A percentile compares a stretch with the other conserved stretches of the same genome.
Evolutionary conservation across 2,797 vertebrate genomes (phyloP).

Genomic region (Crax fasciolata): DNA sequence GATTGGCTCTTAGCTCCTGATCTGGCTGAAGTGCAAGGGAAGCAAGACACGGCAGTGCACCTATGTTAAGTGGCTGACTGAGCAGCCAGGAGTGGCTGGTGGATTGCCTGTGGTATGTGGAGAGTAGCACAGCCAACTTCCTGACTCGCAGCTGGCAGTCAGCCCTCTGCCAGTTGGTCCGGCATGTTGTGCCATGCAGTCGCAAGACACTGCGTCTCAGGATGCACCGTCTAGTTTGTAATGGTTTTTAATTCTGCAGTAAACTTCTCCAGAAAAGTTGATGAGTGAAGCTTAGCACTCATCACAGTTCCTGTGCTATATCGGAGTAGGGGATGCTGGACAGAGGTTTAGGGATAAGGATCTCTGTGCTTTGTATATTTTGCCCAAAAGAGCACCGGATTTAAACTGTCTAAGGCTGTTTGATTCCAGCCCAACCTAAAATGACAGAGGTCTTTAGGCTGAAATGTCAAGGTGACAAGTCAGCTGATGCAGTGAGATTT

Average conservation of each 20-base stretch:
- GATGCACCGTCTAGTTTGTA: neutral
- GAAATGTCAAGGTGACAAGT: neutral
- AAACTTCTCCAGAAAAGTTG: neutral
- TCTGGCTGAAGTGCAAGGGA: neutral
- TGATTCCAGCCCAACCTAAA: neutral
- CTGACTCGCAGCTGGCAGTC: neutral
- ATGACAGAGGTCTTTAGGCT: neutral
- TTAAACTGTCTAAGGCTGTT: neutral
- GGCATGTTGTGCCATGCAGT: neutral
- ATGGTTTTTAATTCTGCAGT: neutral
- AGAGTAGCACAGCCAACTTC: neutral
- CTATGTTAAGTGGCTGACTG: neutral
- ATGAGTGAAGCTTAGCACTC: neutral
- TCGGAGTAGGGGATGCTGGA: neutral
- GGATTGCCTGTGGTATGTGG: neutral
- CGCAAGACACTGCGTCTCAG: accelerated
- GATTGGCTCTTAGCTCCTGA: neutral
- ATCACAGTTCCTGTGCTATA: neutral
- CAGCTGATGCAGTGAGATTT: neutral
- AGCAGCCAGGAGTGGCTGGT: conserved; percentile 5
- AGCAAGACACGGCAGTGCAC: neutral
- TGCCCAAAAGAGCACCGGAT: neutral
- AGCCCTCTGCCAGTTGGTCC: neutral
- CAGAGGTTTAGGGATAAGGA: conserved; percentile 17
- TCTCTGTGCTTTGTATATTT: neutral